Conservation (phyloP, 2,113 vertebrate genomes). For the Hypomesus transpacificus region DNA sequence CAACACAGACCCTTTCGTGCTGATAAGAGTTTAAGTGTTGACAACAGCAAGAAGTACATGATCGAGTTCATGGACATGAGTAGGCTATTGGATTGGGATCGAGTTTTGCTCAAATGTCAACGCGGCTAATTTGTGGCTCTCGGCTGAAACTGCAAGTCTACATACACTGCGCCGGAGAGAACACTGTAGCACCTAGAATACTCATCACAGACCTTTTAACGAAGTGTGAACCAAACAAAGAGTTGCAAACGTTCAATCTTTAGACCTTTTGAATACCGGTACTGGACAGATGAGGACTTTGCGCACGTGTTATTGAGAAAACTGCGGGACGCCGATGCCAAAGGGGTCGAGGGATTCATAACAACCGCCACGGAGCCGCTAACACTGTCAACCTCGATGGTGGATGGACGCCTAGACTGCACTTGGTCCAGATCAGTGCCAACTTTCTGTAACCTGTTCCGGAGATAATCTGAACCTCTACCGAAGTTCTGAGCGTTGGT, state of each 20-base stretch:
- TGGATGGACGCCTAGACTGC: neutral
- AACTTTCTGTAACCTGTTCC: neutral
- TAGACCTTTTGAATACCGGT: neutral
- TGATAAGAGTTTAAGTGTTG: neutral
- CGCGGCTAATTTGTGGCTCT: slow-evolving; percentile 13
- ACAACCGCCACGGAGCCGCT: neutral
- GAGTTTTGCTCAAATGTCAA: slow-evolving; percentile 15
- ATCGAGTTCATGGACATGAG: neutral
- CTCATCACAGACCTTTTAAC: neutral
- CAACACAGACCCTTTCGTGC: neutral
- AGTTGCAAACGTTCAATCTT: neutral
- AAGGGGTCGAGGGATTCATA: neutral
- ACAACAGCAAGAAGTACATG: neutral
- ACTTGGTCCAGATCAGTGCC: neutral
- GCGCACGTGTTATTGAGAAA: slow-evolving; percentile 4
- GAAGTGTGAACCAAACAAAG: neutral
- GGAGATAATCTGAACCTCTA: neutral
- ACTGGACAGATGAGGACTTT: neutral
- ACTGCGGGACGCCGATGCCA: neutral
- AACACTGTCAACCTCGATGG: neutral
- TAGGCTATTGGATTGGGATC: neutral
- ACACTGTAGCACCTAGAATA: neutral
- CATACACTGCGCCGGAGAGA: neutral
- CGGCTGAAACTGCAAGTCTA: slow-evolving; percentile 6
- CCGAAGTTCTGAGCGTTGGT: slow-evolving; percentile 13